Percentiles rank a stretch among this genome's conserved stretches.
These are phyloP conservation scores for Brachionichthys hirsutus DNA, from an alignment of 2,113 vertebrate genomes.

Conservation along the genomic window DNA sequence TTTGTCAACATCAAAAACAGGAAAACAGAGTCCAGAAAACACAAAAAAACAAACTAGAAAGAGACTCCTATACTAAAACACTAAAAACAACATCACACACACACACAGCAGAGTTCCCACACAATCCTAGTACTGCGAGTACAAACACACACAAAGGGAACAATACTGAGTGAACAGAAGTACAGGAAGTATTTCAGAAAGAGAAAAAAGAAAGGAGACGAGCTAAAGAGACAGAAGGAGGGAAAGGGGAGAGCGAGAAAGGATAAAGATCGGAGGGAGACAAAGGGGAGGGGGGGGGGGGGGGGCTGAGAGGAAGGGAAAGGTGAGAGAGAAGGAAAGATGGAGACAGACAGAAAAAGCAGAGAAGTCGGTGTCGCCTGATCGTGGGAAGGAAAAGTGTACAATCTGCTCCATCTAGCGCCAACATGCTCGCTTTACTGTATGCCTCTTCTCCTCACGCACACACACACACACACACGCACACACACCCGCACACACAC, in stretches of 20 bases:
- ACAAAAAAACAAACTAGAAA: constrained; percentile 27
- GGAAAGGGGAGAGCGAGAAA: constrained; percentile 61
- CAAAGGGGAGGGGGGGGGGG: constrained; percentile 6
- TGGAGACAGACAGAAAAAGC: constrained; percentile 4
- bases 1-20: constrained; percentile 72
- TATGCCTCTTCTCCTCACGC: constrained; percentile 16
- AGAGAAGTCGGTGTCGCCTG: constrained; percentile 3
- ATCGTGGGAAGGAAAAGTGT: constrained; percentile 55
- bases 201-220: constrained; percentile 52
- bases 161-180: constrained; percentile 69
- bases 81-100: constrained; percentile 50
- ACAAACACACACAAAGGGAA: constrained; percentile 33
- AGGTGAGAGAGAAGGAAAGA: constrained; percentile 12
- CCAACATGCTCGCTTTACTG: constrained; percentile 33
- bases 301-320: neutral
- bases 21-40: constrained; percentile 60
- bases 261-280: constrained; percentile 38
- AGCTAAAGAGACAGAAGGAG: constrained; percentile 22
- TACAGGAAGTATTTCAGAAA: constrained; percentile 67
- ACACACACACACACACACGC: constrained; percentile 1
- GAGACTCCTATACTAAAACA: constrained; percentile 26
- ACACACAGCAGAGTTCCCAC: constrained; percentile 35
- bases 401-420: constrained; percentile 35
- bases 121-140: constrained; percentile 9
- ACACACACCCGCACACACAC: constrained; percentile 13